phyloP scores from a whole-genome alignment of 2,113 vertebrate genomes.

The Lota lota region DNA sequence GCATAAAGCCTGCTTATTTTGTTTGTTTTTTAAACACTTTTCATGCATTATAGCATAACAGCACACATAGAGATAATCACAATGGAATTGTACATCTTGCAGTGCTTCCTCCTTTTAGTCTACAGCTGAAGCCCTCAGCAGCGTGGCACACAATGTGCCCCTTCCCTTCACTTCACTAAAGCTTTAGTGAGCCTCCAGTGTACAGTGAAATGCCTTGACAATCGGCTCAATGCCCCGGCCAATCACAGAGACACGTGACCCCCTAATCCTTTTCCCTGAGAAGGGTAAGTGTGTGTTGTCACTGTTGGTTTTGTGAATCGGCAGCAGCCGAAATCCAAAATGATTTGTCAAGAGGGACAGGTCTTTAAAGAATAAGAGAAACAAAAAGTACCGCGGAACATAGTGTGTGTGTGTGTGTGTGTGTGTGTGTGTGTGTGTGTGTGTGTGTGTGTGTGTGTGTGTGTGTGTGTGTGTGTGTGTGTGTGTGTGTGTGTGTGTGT shows the following conservation, averaged over 20 bases:
- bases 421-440: slow-evolving; percentile 8
- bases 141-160: slow-evolving; percentile 50
- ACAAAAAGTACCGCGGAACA: slow-evolving; percentile 29
- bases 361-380: slow-evolving; percentile 75
- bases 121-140: slow-evolving; percentile 27
- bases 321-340: slow-evolving; percentile 80
- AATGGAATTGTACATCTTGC: slow-evolving; percentile 4
- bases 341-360: slow-evolving; percentile 90
- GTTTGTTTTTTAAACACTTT: too few relatives aligned
- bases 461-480: slow-evolving; percentile 17
- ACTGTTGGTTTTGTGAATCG: slow-evolving; percentile 89
- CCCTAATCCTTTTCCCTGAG: slow-evolving; percentile 90
- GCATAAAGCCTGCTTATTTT: too few relatives aligned
- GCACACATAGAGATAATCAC: slow-evolving; percentile 6
- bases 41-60: too few relatives aligned
- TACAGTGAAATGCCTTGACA: slow-evolving; percentile 80
- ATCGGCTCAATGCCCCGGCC: slow-evolving; percentile 88
- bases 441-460: background rate
- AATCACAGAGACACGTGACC: slow-evolving; percentile 90
- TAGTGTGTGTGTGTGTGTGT: slow-evolving; percentile 9
- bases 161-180: slow-evolving; percentile 75
- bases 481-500: slow-evolving; percentile 12
- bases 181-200: slow-evolving; percentile 81
- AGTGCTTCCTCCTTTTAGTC: background rate
- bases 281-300: slow-evolving; percentile 84